Percentiles rank a stretch among this genome's conserved stretches.
These are phyloP conservation scores for Xiphophorus maculatus DNA, from an alignment of 2,113 vertebrate genomes.

Conservation along the genomic window DNA sequence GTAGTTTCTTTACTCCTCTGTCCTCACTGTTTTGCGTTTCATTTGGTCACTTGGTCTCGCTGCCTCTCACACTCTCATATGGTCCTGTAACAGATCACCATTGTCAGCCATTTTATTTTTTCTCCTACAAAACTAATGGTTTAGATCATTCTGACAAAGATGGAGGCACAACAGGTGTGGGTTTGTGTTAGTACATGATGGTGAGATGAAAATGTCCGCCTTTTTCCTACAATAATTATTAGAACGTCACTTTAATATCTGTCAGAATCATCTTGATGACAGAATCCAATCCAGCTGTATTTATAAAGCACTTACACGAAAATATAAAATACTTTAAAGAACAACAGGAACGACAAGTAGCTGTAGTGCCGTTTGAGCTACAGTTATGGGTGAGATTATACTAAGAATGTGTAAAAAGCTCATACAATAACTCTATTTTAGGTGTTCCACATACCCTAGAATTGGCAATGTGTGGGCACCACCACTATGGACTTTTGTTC, in stretches of 20 bases:
- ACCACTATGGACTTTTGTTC: neutral
- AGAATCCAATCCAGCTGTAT: too few species aligned
- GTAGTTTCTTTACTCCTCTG: constrained; percentile 11
- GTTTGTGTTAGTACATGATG: constrained; percentile 2
- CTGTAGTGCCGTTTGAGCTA: constrained; percentile 31
- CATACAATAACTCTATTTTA: neutral
- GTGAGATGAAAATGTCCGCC: constrained; percentile 15
- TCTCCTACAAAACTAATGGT: constrained; percentile 40
- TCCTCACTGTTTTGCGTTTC: constrained; percentile 37
- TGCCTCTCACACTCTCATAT: constrained; percentile 25
- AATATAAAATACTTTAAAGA: too few species aligned
- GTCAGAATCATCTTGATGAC: constrained; percentile 33
- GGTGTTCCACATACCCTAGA: constrained; percentile 14
- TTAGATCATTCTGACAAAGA: constrained; percentile 45
- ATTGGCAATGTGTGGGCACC: constrained; percentile 14
- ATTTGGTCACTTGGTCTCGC: constrained; percentile 52
- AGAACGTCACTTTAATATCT: constrained; percentile 1
- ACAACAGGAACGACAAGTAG: constrained; percentile 25
- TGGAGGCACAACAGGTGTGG: constrained; percentile 24
- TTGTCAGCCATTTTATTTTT: constrained; percentile 52
- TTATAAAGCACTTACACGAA: too few species aligned
- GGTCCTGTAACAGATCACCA: constrained; percentile 41
- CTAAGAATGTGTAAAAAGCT: neutral
- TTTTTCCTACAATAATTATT: constrained; percentile 14
- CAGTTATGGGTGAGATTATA: constrained; percentile 23